These are phyloP conservation scores for Telenomus remus DNA, from an alignment of 1,140 invertebrate genomes.

Conservation along the genomic window DNA sequence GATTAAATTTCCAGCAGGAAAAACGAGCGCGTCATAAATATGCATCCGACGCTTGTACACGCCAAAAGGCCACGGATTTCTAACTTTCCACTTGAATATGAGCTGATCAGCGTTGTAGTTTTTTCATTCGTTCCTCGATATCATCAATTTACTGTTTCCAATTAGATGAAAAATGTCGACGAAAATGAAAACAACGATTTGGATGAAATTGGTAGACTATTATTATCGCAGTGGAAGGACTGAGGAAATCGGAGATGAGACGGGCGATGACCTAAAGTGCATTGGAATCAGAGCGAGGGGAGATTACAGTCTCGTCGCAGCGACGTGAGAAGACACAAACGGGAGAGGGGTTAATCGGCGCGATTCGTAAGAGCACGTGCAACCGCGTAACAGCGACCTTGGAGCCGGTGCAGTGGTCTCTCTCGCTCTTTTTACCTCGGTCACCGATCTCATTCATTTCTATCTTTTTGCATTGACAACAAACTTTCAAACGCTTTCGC, in stretches of 20 bases:
- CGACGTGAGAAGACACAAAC: constrained; percentile 11
- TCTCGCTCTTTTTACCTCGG: constrained; percentile 41
- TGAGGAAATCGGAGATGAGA: constrained; percentile 1
- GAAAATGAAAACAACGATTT: too few relatives aligned
- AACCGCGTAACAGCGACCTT: constrained; percentile 71
- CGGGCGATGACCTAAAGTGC: constrained; percentile 5
- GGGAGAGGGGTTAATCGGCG: constrained; percentile 39
- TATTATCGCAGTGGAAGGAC: not conserved
- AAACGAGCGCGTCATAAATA: constrained; percentile 1
- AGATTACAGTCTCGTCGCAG: constrained; percentile 11
- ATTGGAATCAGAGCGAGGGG: not conserved
- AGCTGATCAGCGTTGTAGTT: not conserved
- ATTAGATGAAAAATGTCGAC: too few relatives aligned
- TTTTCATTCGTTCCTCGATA: too few relatives aligned
- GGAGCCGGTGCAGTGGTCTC: constrained; percentile 61
- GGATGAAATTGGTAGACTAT: too few relatives aligned
- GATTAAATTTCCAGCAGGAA: not conserved
- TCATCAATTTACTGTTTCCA: too few relatives aligned
- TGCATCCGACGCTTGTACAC: not conserved
- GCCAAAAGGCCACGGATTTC: not conserved
- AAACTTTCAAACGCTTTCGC: constrained; percentile 22
- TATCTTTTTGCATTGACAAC: constrained; percentile 27
- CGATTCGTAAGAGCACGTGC: constrained; percentile 67
- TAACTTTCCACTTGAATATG: not conserved
- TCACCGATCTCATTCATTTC: constrained; percentile 51